phyloP scores from a whole-genome alignment of 2,113 vertebrate genomes.

The Potamarius usumacintae region DNA sequence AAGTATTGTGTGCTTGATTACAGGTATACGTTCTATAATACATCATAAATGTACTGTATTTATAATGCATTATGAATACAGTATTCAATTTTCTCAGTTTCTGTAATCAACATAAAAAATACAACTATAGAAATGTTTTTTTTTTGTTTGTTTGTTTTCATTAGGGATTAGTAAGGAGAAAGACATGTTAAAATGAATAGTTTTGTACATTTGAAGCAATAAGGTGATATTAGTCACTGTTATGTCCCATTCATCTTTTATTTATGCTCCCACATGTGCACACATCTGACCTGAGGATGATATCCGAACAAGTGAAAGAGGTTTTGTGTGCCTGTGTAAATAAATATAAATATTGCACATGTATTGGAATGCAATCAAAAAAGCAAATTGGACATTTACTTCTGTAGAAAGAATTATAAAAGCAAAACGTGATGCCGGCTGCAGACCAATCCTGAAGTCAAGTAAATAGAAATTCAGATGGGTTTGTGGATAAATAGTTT shows the following conservation, averaged over 20 bases:
- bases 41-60: background rate
- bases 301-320: background rate
- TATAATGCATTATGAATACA: background rate
- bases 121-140: background rate
- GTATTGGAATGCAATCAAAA: background rate
- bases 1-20: background rate
- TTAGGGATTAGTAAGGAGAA: background rate
- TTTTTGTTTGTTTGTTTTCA: background rate
- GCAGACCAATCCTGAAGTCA: slow-evolving; percentile 3
- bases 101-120: background rate
- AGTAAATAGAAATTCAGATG: slow-evolving; percentile 71
- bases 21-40: background rate
- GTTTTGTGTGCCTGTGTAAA: background rate
- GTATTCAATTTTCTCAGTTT: background rate
- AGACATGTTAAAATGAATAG: background rate
- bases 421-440: background rate
- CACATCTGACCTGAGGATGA: background rate
- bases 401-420: slow-evolving; percentile 9
- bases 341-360: background rate
- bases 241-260: background rate
- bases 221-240: background rate
- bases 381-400: background rate
- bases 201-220: background rate
- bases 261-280: background rate
- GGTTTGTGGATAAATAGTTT: slow-evolving; percentile 80